Conservation (phyloP, 1,140 invertebrate genomes). For the Vanessa tameamea region DNA sequence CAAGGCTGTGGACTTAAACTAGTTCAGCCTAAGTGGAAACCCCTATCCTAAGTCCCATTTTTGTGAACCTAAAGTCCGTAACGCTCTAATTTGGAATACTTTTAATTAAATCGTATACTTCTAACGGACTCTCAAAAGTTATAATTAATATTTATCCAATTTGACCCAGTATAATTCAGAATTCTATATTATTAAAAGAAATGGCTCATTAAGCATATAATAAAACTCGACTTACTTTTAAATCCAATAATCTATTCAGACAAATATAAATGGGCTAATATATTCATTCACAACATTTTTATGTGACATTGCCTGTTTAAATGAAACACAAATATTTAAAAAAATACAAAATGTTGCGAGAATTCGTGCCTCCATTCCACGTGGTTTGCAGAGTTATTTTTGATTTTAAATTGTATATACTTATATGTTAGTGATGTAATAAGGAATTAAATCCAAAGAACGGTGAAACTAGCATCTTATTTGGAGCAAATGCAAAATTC, state of each 20-base stretch:
- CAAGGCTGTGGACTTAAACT: no score
- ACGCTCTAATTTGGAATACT: slow-evolving; percentile 24
- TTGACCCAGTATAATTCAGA: slow-evolving; percentile 53
- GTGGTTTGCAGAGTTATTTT: no score
- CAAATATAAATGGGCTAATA: no score
- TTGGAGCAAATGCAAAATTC: neutral
- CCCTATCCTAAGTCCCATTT: neutral
- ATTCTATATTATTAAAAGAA: slow-evolving; percentile 25
- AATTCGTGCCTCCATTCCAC: no score
- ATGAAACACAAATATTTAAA: no score
- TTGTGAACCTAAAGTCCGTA: neutral
- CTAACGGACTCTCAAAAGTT: slow-evolving; percentile 55
- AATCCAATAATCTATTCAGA: no score
- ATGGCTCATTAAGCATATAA: neutral
- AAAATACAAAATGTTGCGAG: no score
- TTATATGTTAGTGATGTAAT: neutral
- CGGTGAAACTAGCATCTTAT: neutral
- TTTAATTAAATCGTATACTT: slow-evolving; percentile 58
- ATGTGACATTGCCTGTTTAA: no score
- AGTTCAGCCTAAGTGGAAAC: no score
- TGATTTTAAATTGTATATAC: no score
- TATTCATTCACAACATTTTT: no score
- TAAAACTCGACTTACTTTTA: no score
- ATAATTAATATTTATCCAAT: slow-evolving; percentile 64
- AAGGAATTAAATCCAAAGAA: neutral